A percentile compares a stretch with the other conserved stretches of the same genome.
phyloP scores from a whole-genome alignment of 2,888 invertebrate genomes.

The Escarpia spicata region DNA sequence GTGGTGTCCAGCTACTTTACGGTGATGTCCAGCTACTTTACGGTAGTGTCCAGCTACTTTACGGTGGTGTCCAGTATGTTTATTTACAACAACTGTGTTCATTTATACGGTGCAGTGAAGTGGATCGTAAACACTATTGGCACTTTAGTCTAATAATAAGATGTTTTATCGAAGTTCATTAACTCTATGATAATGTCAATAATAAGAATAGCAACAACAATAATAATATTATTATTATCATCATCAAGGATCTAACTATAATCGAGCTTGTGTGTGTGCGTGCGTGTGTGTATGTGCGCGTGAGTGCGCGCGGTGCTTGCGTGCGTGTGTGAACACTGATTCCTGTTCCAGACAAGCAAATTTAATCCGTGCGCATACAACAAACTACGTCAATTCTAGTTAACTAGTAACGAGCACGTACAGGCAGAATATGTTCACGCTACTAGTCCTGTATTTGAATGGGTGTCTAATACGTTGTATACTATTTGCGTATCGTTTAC shows the following conservation, averaged over 20 bases:
- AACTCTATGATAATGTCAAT: not conserved
- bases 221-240: too few species aligned
- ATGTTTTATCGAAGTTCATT: not conserved
- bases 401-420: too few species aligned
- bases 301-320: not conserved
- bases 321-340: not conserved
- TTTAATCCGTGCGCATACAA: not conserved
- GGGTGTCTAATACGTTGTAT: not conserved
- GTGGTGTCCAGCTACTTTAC: too few species aligned
- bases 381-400: not conserved
- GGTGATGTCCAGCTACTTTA: too few species aligned
- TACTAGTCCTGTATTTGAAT: not conserved
- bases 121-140: not conserved
- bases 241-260: too few species aligned
- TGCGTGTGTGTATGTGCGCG: not conserved
- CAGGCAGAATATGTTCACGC: not conserved
- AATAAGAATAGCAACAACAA: too few species aligned
- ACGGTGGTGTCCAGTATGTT: not conserved
- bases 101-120: not conserved
- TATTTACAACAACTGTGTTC: not conserved
- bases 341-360: not conserved
- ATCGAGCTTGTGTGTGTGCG: not conserved
- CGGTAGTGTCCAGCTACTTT: not conserved
- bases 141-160: not conserved
- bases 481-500: not conserved